phyloP scores from a whole-genome alignment of 1,140 invertebrate genomes.

The Achatina immaculata region DNA sequence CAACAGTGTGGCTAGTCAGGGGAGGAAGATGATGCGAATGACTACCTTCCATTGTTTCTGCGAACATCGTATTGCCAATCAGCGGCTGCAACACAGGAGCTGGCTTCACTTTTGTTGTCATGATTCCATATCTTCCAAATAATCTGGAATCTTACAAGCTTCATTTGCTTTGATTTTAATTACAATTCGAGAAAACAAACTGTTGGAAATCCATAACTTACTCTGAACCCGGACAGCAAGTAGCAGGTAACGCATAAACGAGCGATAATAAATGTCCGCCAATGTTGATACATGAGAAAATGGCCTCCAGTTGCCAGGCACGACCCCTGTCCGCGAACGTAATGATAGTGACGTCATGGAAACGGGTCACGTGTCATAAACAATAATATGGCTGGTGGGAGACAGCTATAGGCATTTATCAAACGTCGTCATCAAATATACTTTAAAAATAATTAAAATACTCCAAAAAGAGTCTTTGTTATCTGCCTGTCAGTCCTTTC shows the following conservation, averaged over 20 bases:
- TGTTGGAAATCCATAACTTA: not conserved
- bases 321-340: conserved; percentile 64
- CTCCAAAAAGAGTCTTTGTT: no score
- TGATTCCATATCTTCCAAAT: conserved; percentile 45
- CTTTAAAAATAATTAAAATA: no score
- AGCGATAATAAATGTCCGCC: conserved; percentile 2
- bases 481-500: no score
- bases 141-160: not conserved
- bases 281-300: conserved; percentile 66
- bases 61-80: conserved; percentile 24
- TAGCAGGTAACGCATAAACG: not conserved
- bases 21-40: conserved; percentile 63
- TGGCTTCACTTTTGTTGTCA: conserved; percentile 57
- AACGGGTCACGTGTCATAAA: conserved; percentile 62
- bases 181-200: not conserved
- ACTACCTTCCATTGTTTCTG: conserved; percentile 12
- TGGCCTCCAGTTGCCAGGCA: conserved; percentile 67
- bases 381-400: no score
- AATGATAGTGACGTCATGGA: conserved; percentile 65
- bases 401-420: no score
- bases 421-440: no score
- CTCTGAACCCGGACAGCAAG: not conserved
- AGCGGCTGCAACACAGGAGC: conserved; percentile 61
- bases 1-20: conserved; percentile 66
- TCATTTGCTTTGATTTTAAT: not conserved